Conservation (phyloP, 2,888 invertebrate species). For the Ischnus inquisitorius region DNA sequence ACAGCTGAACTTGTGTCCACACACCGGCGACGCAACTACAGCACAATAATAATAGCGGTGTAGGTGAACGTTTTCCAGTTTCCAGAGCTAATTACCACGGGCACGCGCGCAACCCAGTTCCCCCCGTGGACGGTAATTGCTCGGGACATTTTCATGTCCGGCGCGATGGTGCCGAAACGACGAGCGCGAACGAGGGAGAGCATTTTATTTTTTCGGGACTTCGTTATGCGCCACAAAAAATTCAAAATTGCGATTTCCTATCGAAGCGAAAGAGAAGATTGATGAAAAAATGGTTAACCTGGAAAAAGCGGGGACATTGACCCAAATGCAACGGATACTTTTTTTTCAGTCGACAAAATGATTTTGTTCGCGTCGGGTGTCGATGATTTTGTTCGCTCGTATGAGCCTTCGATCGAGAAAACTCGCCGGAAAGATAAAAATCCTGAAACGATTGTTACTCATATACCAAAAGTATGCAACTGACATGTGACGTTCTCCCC, state of each 20-base stretch:
- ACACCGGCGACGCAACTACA: constrained; percentile 2
- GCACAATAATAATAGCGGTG: constrained; percentile 47
- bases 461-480: too few relatives aligned
- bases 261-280: background rate
- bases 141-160: constrained; percentile 64
- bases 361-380: too few relatives aligned
- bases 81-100: constrained; percentile 70
- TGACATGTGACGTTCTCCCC: too few relatives aligned
- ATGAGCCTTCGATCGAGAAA: too few relatives aligned
- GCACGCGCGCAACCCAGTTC: constrained; percentile 71
- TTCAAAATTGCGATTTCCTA: background rate
- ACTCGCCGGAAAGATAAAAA: too few relatives aligned
- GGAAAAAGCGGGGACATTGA: too few relatives aligned
- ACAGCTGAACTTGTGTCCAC: constrained; percentile 21
- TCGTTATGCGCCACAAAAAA: background rate
- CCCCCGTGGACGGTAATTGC: constrained; percentile 57
- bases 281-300: background rate
- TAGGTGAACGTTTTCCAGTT: constrained; percentile 64
- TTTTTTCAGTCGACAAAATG: too few relatives aligned
- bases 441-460: too few relatives aligned
- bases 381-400: too few relatives aligned
- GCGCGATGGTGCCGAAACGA: constrained; percentile 25
- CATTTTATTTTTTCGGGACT: background rate
- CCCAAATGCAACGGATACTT: too few relatives aligned
- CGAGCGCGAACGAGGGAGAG: background rate